Conservation (phyloP, 2,113 vertebrate species). For the Gadus macrocephalus region DNA sequence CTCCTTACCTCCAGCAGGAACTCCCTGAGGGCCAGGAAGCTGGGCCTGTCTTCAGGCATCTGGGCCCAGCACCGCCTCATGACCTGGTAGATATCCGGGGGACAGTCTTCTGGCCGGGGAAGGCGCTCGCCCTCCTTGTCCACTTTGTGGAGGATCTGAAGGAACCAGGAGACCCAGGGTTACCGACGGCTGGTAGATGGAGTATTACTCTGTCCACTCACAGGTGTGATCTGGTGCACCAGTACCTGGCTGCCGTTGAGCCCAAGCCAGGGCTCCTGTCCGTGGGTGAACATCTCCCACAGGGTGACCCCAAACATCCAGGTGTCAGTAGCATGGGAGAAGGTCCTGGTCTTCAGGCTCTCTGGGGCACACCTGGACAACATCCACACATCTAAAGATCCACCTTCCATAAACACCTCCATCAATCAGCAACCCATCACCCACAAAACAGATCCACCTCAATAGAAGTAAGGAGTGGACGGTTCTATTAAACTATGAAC, state of each 20-base stretch:
- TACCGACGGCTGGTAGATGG: too few species aligned
- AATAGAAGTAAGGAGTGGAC: too few species aligned
- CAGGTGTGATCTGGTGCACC: too few species aligned
- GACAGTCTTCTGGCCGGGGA: constrained; percentile 88
- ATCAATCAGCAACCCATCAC: too few species aligned
- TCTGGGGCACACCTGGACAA: constrained; percentile 90
- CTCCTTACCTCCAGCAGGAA: constrained; percentile 87
- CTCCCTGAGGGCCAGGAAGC: constrained; percentile 90
- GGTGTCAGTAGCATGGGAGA: constrained; percentile 95
- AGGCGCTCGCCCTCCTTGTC: constrained; percentile 91
- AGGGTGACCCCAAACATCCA: constrained; percentile 99
- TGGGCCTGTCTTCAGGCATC: constrained; percentile 92
- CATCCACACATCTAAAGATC: too few species aligned
- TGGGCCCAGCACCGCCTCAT: constrained; percentile 98
- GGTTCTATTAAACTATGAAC: too few species aligned
- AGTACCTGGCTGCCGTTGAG: constrained; percentile 94
- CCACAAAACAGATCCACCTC: too few species aligned
- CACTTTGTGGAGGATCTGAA: constrained; percentile 95
- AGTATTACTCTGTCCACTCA: neutral
- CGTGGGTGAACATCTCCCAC: constrained; percentile 99
- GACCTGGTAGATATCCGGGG: constrained; percentile 94
- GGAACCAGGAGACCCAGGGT: too few species aligned
- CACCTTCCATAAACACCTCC: too few species aligned
- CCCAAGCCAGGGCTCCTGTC: constrained; percentile 95
- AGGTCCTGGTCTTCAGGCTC: constrained; percentile 91